Conservation (phyloP, 1,140 invertebrate species). For the Microplitis mediator region DNA sequence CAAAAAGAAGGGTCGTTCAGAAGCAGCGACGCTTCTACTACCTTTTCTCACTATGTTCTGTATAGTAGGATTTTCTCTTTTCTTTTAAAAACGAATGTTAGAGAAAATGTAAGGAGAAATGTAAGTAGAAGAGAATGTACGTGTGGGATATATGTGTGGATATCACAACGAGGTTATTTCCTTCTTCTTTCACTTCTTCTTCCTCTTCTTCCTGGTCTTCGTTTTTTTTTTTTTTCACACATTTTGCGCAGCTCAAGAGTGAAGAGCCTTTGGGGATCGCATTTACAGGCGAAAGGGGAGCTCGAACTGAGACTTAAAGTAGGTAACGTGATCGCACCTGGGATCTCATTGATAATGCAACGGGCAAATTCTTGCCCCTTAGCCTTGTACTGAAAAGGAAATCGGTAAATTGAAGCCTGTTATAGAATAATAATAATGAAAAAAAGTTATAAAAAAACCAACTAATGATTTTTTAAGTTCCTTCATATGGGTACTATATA, state of each 20-base stretch:
- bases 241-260: background rate
- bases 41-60: background rate
- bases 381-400: background rate
- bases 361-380: background rate
- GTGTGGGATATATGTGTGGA: background rate
- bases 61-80: constrained; percentile 8
- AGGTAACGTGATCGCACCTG: constrained; percentile 22
- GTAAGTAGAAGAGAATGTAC: background rate
- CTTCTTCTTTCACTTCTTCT: background rate
- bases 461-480: no score
- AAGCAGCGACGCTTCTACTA: background rate
- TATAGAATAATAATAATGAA: no score
- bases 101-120: constrained; percentile 13
- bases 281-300: constrained; percentile 26
- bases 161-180: background rate
- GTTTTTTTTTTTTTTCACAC: background rate
- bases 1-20: background rate
- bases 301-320: constrained; percentile 7
- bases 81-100: constrained; percentile 3
- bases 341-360: constrained; percentile 28
- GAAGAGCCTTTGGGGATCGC: constrained; percentile 19
- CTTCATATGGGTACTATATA: no score
- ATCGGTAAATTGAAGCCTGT: no score
- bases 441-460: no score
- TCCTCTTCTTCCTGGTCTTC: background rate